phyloP scores from a whole-genome alignment of 2,113 vertebrate genomes.

The Aphyosemion australe region DNA sequence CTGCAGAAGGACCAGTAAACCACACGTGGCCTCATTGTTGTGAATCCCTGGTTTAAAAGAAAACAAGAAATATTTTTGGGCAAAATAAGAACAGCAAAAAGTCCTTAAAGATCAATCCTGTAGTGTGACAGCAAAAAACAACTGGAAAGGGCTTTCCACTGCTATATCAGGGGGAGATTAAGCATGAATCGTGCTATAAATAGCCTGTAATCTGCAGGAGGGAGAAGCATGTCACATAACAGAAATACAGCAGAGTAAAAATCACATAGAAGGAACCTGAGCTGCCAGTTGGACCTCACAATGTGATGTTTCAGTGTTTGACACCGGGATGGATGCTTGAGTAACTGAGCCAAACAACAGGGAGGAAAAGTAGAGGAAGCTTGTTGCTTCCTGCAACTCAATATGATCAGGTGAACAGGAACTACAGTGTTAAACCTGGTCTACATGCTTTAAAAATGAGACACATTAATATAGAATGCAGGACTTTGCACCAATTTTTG shows the following conservation, averaged over 20 bases:
- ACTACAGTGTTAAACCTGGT: too few relatives aligned
- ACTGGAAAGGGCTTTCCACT: constrained; percentile 46
- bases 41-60: not conserved
- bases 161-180: constrained; percentile 66
- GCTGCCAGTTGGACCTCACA: not conserved
- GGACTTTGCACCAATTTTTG: not conserved
- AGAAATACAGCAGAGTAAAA: constrained; percentile 14
- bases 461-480: too few relatives aligned
- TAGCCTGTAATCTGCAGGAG: constrained; percentile 64
- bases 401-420: too few relatives aligned
- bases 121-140: constrained; percentile 37
- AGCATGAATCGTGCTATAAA: constrained; percentile 68
- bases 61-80: not conserved
- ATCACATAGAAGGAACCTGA: not conserved
- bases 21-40: too few relatives aligned
- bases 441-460: too few relatives aligned
- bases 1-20: too few relatives aligned
- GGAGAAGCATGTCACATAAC: constrained; percentile 23
- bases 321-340: too few relatives aligned
- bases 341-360: too few relatives aligned
- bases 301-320: not conserved
- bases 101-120: constrained; percentile 34
- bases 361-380: too few relatives aligned
- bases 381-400: too few relatives aligned
- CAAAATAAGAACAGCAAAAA: constrained; percentile 13